phyloP scores from a whole-genome alignment of 2,113 vertebrate genomes.

The Edolisoma coerulescens region DNA sequence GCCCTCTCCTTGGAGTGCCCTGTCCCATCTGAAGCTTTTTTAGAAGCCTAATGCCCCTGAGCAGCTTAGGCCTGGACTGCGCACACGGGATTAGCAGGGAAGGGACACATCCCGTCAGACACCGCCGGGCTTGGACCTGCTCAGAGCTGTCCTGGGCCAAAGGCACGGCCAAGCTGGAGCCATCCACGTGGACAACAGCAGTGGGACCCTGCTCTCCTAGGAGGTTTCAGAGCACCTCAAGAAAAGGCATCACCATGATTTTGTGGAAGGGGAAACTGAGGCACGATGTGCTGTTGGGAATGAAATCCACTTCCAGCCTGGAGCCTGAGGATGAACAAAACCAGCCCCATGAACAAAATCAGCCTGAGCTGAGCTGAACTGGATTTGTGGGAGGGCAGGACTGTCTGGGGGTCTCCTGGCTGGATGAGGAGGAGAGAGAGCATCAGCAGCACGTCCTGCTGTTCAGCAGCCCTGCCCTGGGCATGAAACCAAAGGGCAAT shows the following conservation, averaged over 20 bases:
- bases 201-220: neutral
- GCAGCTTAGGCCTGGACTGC: neutral
- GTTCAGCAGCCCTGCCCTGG: neutral
- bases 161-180: neutral
- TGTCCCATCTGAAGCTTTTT: neutral
- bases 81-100: neutral
- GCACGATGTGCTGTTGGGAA: fast-evolving
- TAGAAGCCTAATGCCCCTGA: conserved; percentile 4
- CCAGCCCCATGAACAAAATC: fast-evolving
- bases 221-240: neutral
- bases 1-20: neutral
- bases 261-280: neutral
- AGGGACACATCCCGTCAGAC: neutral
- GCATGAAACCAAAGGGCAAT: neutral
- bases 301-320: neutral
- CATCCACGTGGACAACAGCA: fast-evolving
- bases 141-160: neutral
- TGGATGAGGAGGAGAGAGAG: neutral
- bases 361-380: neutral
- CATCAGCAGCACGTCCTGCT: neutral
- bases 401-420: fast-evolving
- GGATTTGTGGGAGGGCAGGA: neutral
- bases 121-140: neutral
- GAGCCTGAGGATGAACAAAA: neutral
- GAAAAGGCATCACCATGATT: fast-evolving